Conservation (phyloP, 2,888 invertebrate species). For the Parapristionchus giblindavisi region DNA sequence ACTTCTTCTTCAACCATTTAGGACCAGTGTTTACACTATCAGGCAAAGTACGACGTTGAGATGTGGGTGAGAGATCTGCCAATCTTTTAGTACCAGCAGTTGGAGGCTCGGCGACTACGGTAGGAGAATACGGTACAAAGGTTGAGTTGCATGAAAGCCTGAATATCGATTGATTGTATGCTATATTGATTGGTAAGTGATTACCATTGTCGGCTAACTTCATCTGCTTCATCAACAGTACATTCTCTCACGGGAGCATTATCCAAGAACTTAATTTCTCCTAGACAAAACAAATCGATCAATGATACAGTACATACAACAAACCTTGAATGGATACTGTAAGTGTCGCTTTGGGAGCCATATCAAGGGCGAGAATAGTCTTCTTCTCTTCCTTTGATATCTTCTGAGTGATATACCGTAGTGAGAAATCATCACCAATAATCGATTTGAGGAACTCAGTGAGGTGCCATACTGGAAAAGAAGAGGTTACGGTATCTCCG, state of each 20-base stretch:
- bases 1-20: conserved; percentile 35
- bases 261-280: conserved; percentile 11
- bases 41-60: conserved; percentile 18
- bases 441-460: conserved; percentile 9
- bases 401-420: conserved; percentile 11
- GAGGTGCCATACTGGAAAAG: conserved; percentile 9
- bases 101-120: conserved; percentile 11
- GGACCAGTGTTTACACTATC: conserved; percentile 3
- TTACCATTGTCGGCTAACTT: conserved; percentile 19
- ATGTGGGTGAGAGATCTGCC: conserved; percentile 32
- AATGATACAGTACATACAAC: neutral
- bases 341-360: conserved; percentile 30
- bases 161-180: too few relatives aligned
- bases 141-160: conserved; percentile 25
- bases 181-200: too few relatives aligned
- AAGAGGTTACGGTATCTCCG: neutral
- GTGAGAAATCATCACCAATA: neutral
- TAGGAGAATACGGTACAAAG: conserved; percentile 26
- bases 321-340: neutral
- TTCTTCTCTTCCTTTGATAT: conserved; percentile 13
- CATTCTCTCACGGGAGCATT: neutral
- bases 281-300: neutral
- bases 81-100: conserved; percentile 6
- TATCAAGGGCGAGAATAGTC: conserved; percentile 10
- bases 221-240: conserved; percentile 5